Evolutionary conservation across 2,888 invertebrate genomes (phyloP), one percentile per base, ranked within the genome.

Genomic region (Dryocosmus kuriphilus): DNA sequence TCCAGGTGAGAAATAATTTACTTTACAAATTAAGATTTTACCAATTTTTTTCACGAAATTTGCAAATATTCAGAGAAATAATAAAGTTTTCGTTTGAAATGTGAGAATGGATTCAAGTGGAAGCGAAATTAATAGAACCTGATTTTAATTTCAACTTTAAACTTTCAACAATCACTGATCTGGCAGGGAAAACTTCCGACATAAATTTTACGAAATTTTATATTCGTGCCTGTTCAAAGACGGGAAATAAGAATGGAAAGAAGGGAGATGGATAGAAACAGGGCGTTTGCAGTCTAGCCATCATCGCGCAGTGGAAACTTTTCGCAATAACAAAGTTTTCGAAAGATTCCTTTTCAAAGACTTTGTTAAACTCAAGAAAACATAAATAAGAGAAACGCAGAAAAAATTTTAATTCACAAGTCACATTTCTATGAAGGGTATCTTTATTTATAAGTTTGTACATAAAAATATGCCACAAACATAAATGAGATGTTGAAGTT

Each of bases 251-350:
- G 65, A 41, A 19, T 67, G 46, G 7, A 27, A 30, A 19, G 46
- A 30, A 71, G n/a, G n/a, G 11, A 30, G 30, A 71, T 71, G 24
- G 32, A 71, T 71, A 51, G 67, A 67, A 71, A 67, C n/a, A 30
- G 30, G 71, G 51, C 4, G 41, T 71, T 71, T 71, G 3, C 30
- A 71, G 71, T 71, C 71, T 71, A 71, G 71, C 51, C 71, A 71
- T 71, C 51, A 71, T 71, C 71, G 30, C 51, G 71, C 51, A 27
- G 32, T 71, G 71, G 46, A 71, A 71, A 71, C 51, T 71, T 71
- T 71, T 71, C 71, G 71, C 46, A 71, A 71, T 71, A 71, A 71
- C 46, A 51, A 71, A 71, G 71, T 71, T 71, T 71, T 9, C 5
- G n/a, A 14, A 71, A 71, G 71, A 51, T 71, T 51, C 51, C 51